Percentiles rank a stretch among this genome's conserved stretches.
These are phyloP conservation scores for Zosterops lateralis DNA, from an alignment of 2,113 vertebrate species.

Conservation along the genomic window DNA sequence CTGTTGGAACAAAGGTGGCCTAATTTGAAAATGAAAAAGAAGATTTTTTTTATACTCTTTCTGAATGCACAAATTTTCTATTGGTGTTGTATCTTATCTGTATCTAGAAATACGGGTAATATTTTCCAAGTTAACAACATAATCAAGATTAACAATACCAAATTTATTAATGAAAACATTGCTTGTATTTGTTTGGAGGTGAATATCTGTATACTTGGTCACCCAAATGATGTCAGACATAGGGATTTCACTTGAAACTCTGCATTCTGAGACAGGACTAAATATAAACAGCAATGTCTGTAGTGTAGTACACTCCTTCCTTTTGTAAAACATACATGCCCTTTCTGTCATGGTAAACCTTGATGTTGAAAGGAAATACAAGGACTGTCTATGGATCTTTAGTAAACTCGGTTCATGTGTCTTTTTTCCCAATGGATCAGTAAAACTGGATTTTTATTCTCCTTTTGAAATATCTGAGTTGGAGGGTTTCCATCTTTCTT, in stretches of 20 bases:
- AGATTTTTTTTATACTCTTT: not conserved
- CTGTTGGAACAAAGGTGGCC: not conserved
- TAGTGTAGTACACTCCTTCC: not conserved
- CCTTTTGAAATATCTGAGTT: constrained; percentile 50
- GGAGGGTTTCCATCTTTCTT: constrained; percentile 41
- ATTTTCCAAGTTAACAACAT: not conserved
- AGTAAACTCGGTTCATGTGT: constrained; percentile 28
- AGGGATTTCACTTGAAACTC: not conserved
- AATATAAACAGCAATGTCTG: not conserved
- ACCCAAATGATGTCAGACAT: not conserved
- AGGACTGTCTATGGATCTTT: not conserved
- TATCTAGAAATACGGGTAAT: not conserved
- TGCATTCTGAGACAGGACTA: not conserved
- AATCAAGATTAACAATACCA: not conserved
- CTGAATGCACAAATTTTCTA: not conserved
- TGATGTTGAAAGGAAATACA: not conserved
- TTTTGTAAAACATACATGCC: not conserved
- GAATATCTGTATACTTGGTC: not conserved
- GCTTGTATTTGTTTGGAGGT: not conserved
- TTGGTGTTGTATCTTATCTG: not conserved
- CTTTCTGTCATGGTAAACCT: not conserved
- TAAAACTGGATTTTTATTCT: constrained; percentile 44
- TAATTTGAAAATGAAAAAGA: not conserved
- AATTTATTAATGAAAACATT: not conserved
- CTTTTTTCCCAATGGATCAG: constrained; percentile 1